These are phyloP conservation scores for Chloroclystis v-ata DNA, from an alignment of 2,888 invertebrate genomes.

Conservation along the genomic window DNA sequence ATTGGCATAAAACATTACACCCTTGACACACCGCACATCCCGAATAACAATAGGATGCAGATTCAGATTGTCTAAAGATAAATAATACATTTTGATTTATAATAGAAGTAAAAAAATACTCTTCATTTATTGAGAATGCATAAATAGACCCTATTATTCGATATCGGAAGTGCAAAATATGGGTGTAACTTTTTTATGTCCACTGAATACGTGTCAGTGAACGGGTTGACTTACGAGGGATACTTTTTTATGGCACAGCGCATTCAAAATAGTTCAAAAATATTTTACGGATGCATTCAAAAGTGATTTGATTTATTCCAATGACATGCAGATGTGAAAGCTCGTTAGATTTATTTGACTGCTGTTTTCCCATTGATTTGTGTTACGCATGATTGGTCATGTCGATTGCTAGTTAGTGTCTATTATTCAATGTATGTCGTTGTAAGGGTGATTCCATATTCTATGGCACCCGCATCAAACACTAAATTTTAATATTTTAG, in stretches of 20 bases:
- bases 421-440: conserved; percentile 53
- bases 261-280: conserved; percentile 77
- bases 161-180: conserved; percentile 77
- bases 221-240: conserved; percentile 73
- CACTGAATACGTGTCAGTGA: conserved; percentile 71
- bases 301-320: conserved; percentile 77
- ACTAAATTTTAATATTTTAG: background rate
- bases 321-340: conserved; percentile 76
- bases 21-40: conserved; percentile 76
- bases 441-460: conserved; percentile 38
- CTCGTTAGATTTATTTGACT: conserved; percentile 78
- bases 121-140: conserved; percentile 77
- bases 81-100: conserved; percentile 79
- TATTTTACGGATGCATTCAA: conserved; percentile 76
- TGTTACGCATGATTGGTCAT: conserved; percentile 73
- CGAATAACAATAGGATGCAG: conserved; percentile 77
- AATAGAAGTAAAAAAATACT: conserved; percentile 74
- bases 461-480: conserved; percentile 23
- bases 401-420: conserved; percentile 72
- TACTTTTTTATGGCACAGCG: conserved; percentile 53
- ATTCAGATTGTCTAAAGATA: conserved; percentile 76
- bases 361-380: conserved; percentile 70
- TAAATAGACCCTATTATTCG: conserved; percentile 77
- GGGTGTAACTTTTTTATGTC: conserved; percentile 75
- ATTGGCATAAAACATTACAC: conserved; percentile 70